Conservation (phyloP, 2,797 vertebrate species). For the Cyprinella venusta region DNA sequence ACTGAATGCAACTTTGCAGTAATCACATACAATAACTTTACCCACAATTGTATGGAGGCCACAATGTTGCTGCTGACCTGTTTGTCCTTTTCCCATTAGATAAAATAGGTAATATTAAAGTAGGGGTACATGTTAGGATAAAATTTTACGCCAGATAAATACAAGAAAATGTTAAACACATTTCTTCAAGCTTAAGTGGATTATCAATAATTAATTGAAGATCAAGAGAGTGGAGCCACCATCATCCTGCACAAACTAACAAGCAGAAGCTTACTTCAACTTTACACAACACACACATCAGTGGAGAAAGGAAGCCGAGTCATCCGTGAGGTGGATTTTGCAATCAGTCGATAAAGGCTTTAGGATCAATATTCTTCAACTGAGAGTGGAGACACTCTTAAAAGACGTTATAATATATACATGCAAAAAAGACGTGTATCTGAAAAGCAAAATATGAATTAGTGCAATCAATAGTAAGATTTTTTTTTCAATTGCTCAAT, state of each 20-base stretch:
- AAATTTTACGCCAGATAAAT: background rate
- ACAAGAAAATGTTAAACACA: background rate
- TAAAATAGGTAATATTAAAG: background rate
- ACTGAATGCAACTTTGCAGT: background rate
- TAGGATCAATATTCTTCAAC: slow-evolving; percentile 39
- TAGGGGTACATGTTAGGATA: background rate
- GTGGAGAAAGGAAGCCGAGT: slow-evolving; percentile 30
- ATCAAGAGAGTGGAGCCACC: background rate
- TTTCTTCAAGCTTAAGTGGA: slow-evolving; percentile 17
- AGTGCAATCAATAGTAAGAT: background rate
- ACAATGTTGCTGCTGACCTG: background rate
- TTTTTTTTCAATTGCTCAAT: background rate
- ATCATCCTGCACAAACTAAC: background rate
- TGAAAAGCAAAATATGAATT: background rate
- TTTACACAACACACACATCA: slow-evolving; percentile 11
- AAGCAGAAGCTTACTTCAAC: slow-evolving; percentile 16
- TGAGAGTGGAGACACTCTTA: background rate
- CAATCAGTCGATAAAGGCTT: slow-evolving; percentile 32
- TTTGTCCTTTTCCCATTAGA: background rate
- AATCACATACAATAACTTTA: background rate
- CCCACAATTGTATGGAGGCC: background rate
- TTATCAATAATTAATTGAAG: slow-evolving; percentile 39
- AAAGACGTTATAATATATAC: background rate
- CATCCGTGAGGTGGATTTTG: slow-evolving; percentile 18
- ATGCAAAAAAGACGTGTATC: background rate